phyloP scores from a whole-genome alignment of 2,797 vertebrate genomes.

The Microctenopoma steveboyesi region DNA sequence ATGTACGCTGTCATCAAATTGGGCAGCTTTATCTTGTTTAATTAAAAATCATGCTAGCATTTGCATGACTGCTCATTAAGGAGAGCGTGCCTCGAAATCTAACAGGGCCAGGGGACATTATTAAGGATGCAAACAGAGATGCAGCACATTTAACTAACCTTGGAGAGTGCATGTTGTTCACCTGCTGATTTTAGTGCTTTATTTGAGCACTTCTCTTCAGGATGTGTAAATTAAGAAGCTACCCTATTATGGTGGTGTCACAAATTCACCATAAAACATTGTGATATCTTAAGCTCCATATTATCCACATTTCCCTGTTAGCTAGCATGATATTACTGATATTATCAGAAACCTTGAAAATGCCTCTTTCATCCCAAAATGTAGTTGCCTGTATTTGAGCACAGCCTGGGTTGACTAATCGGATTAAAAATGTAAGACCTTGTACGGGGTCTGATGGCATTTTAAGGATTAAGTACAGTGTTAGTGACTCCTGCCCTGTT shows the following conservation, averaged over 20 bases:
- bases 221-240: conserved; percentile 41
- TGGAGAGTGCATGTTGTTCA: not conserved
- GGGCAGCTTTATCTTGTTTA: not conserved
- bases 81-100: conserved; percentile 1
- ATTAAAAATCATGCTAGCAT: not conserved
- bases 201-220: conserved; percentile 10
- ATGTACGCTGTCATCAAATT: not conserved
- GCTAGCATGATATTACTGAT: conserved; percentile 50
- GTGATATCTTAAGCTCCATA: conserved; percentile 42
- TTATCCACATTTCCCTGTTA: conserved; percentile 49
- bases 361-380: conserved; percentile 49
- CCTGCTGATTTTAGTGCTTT: conserved; percentile 26
- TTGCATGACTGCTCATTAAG: not conserved
- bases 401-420: conserved; percentile 65
- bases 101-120: not conserved
- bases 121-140: conserved; percentile 10
- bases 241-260: conserved; percentile 28
- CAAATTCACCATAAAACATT: conserved; percentile 36
- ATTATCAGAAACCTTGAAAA: conserved; percentile 48
- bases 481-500: conserved; percentile 52
- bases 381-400: conserved; percentile 44
- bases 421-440: conserved; percentile 70
- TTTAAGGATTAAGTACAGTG: conserved; percentile 63
- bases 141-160: conserved; percentile 9
- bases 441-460: conserved; percentile 60